Conservation (phyloP, 2,113 vertebrate species). For the Equus przewalskii region DNA sequence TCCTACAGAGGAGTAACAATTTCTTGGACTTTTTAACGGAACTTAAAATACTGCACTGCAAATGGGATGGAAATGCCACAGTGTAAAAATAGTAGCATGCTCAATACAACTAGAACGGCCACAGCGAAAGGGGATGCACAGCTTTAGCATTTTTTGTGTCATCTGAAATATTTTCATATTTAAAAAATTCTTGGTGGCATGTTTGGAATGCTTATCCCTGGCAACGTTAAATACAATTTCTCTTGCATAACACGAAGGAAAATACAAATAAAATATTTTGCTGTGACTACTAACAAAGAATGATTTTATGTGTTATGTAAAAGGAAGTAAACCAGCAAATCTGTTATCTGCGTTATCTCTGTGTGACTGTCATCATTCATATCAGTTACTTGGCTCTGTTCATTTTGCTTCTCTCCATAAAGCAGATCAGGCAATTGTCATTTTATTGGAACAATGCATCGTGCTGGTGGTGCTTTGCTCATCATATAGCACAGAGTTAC, state of each 20-base stretch:
- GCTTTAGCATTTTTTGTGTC: constrained; percentile 12
- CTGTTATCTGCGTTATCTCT: constrained; percentile 45
- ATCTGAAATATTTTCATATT: constrained; percentile 66
- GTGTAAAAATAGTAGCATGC: constrained; percentile 44
- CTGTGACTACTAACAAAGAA: constrained; percentile 64
- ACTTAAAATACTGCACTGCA: constrained; percentile 51
- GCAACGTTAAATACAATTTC: constrained; percentile 70
- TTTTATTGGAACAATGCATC: constrained; percentile 18
- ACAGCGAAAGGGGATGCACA: not conserved
- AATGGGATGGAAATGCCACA: constrained; percentile 42
- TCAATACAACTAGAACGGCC: constrained; percentile 29
- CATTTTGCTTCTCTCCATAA: not conserved
- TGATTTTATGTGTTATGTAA: constrained; percentile 46
- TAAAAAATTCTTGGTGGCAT: constrained; percentile 7
- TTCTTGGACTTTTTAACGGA: constrained; percentile 32
- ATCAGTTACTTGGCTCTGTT: constrained; percentile 30
- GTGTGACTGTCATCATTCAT: not conserved
- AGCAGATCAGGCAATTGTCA: not conserved
- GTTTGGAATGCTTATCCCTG: constrained; percentile 45
- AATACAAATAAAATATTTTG: constrained; percentile 75
- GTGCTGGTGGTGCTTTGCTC: not conserved
- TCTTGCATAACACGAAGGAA: constrained; percentile 60
- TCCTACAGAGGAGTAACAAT: constrained; percentile 38
- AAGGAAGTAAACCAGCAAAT: constrained; percentile 58
- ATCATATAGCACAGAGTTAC: not conserved